These are phyloP conservation scores for Notoglanidium macrostoma DNA, from an alignment of 2,797 vertebrate species.

Conservation along the genomic window DNA sequence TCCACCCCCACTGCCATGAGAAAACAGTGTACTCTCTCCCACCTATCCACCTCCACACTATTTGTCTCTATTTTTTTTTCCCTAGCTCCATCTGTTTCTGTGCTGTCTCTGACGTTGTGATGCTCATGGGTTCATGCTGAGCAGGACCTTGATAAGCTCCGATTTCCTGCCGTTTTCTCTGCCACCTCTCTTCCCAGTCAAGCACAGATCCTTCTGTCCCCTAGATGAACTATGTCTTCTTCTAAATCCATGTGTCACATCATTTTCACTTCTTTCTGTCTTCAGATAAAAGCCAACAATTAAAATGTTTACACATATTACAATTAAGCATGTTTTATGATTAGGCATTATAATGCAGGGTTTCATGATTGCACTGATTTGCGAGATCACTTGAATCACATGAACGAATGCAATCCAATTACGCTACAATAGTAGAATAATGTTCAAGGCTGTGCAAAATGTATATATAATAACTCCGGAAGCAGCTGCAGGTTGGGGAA, in stretches of 20 bases:
- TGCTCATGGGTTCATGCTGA: slow-evolving; percentile 14
- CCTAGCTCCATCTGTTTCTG: slow-evolving; percentile 19
- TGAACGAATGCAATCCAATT: too few species aligned
- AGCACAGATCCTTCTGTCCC: not conserved
- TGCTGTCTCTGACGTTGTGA: slow-evolving; percentile 18
- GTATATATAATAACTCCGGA: too few species aligned
- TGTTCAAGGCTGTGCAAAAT: too few species aligned
- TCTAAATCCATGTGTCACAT: not conserved
- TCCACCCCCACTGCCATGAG: slow-evolving; percentile 31
- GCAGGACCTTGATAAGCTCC: slow-evolving; percentile 44
- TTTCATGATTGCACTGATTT: not conserved
- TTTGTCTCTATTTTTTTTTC: not conserved
- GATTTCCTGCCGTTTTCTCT: slow-evolving; percentile 28
- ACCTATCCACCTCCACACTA: slow-evolving; percentile 28
- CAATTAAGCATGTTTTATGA: not conserved
- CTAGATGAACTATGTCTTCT: slow-evolving; percentile 2
- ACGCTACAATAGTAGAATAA: too few species aligned
- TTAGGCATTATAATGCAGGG: not conserved
- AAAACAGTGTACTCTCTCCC: slow-evolving; percentile 35
- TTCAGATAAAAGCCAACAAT: not conserved
- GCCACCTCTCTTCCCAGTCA: not conserved
- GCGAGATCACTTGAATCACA: too few species aligned
- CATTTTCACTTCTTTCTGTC: not conserved
- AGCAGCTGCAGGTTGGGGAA: too few species aligned
- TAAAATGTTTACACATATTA: not conserved